Conservation (phyloP, 2,797 vertebrate genomes). For the Sebastes miniatus region DNA sequence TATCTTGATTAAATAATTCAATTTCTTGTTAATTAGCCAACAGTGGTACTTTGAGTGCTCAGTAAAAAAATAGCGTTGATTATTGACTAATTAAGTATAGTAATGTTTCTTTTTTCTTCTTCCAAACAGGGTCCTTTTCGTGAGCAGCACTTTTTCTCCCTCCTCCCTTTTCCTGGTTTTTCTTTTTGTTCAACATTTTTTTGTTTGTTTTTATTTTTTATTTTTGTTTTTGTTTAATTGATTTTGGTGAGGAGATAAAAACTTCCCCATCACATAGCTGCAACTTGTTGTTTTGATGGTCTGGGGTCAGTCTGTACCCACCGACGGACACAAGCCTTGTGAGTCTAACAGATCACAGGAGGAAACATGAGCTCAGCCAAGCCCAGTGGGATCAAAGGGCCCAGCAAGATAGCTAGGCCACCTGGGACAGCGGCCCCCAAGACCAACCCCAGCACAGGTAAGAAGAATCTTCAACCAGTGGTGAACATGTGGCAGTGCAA, state of each 20-base stretch:
- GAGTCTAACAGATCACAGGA: slow-evolving; percentile 52
- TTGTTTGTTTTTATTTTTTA: neutral
- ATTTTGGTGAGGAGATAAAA: slow-evolving; percentile 27
- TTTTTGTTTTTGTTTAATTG: neutral
- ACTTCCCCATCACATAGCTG: slow-evolving; percentile 30
- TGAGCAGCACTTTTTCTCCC: slow-evolving; percentile 34
- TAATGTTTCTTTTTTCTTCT: slow-evolving; percentile 10
- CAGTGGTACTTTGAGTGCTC: neutral
- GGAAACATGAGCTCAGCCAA: slow-evolving; percentile 93
- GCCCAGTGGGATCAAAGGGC: slow-evolving; percentile 93
- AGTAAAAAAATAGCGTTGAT: neutral
- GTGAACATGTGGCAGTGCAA: neutral
- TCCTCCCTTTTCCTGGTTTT: slow-evolving; percentile 59
- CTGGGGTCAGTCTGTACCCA: slow-evolving; percentile 79
- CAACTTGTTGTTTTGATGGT: slow-evolving; percentile 83
- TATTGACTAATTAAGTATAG: neutral
- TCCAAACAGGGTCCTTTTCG: slow-evolving; percentile 55
- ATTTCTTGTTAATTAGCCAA: neutral
- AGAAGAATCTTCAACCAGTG: neutral
- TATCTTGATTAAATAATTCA: neutral
- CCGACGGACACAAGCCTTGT: slow-evolving; percentile 62
- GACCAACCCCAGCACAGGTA: slow-evolving; percentile 76
- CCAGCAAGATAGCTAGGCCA: slow-evolving; percentile 90
- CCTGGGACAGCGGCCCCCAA: slow-evolving; percentile 80
- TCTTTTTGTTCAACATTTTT: slow-evolving; percentile 3